Evolutionary conservation across 2,888 invertebrate species (phyloP), one percentile per base, ranked within the genome.

Genomic region (Eristalis pertinax): DNA sequence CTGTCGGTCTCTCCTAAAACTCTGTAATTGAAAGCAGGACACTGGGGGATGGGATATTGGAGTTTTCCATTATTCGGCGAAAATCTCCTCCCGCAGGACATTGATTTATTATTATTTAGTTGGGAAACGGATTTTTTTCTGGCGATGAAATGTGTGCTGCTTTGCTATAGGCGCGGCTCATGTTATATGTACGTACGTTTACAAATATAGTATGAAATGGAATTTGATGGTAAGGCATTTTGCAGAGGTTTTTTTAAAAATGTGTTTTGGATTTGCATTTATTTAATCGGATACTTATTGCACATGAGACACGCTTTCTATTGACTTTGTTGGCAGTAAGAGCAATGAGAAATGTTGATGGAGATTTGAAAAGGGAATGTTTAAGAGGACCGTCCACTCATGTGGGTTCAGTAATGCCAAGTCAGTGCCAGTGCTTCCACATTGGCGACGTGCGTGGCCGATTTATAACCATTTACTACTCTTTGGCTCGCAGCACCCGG

Each of bases 101-200:
- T 78, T 86, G 85, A 86, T 86, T 86, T 86, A 82, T 86, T 86
- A 82, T 82, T 81, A 78, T 82, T 82, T 62, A 65, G 74, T 50
- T 26, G 13, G 19, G 19, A 8, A 2, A 50, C 50, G 5, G 50
- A 50, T n/a, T n/a, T 50, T 50, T 50, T 32, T 32, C 26, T 26
- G 43, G n/a, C 15, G 15, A n/a, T 43, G 43, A 15, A 43, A n/a
- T n/a, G 43, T 43, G 43, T n/a, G 15, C 15, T 43, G 43, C 4
- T 19, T 19, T 19, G 50, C 8, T 8, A n/a, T 19, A 50, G 19
- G 19, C 19, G 50, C 8, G 19, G 19, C 19, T 19, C 8, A 22
- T 19, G n/a, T 19, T 43, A 11, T 38, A 38, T 32, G 35, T 10
- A 35, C 43, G 43, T 50, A n/a, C 11, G 13, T 13, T 2, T 4